Conservation (phyloP, 1,140 invertebrate genomes). For the Formica exsecta region DNA sequence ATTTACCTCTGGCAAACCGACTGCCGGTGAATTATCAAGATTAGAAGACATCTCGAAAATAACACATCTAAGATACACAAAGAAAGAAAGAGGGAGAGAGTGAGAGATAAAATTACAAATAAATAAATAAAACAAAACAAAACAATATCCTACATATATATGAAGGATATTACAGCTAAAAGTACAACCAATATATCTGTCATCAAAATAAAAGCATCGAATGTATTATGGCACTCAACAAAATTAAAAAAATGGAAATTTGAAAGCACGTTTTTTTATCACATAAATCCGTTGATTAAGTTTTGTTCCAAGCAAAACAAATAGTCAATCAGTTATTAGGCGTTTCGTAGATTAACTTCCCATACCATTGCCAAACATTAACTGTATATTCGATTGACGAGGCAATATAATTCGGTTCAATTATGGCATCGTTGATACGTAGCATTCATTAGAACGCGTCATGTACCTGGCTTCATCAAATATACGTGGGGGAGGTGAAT, state of each 20-base stretch:
- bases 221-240: not conserved
- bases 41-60: not conserved
- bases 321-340: slow-evolving; percentile 22
- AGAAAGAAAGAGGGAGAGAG: no score
- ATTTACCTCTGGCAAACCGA: slow-evolving; percentile 31
- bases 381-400: slow-evolving; percentile 38
- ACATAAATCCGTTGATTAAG: not conserved
- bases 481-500: slow-evolving; percentile 65
- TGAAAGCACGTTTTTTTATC: not conserved
- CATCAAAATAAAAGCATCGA: not conserved
- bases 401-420: slow-evolving; percentile 61
- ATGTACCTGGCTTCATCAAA: slow-evolving; percentile 64
- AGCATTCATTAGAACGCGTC: slow-evolving; percentile 64
- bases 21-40: slow-evolving; percentile 11
- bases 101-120: not conserved
- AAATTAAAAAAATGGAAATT: not conserved
- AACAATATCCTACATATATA: not conserved
- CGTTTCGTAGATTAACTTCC: slow-evolving; percentile 33
- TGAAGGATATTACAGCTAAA: not conserved
- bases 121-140: no score
- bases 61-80: not conserved
- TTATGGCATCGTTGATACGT: slow-evolving; percentile 61
- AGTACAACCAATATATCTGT: not conserved
- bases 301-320: slow-evolving; percentile 3
- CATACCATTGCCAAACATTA: slow-evolving; percentile 48